Base-by-base conservation (phyloP, 2,888 invertebrate species). In the Coecobrya sp. region DNA sequence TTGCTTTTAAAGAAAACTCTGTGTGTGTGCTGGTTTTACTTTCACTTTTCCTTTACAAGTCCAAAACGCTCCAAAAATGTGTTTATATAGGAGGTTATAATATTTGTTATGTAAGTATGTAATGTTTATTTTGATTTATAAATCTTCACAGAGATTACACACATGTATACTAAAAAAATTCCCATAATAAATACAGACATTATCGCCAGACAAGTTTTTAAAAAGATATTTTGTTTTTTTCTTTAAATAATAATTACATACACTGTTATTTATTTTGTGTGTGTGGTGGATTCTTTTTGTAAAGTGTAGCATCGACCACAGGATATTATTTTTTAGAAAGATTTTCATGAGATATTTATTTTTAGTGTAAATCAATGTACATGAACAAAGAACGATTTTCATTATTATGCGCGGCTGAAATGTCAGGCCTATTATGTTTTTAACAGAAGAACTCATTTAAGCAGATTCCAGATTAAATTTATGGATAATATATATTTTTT, bases 141-240 rank as follows among this genome's bases (percentile, higher is more conserved):
- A n/a, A 36, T 73, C 30, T 73, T 22, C 45, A 45, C 45, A 73
- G 42, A 73, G 42, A 73, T 42, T 73, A 73, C 73, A 73, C 73
- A 73, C 73, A 45, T 45, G 73, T 73, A 73, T 73, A 73, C 73
- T 73, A 73, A n/a, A n/a, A n/a, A n/a, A n/a, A 19, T 73, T 45
- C 73, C 73, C 73, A 45, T 73, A 73, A 73, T 73, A 73, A 73
- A 73, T 73, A 73, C 45, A 45, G 19, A 73, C 45, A 73, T 45
- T 22, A 73, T 36, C 36, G 36, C 73, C 42, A 73, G n/a, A n/a
- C 45, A 45, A 73, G 73, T 70, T 70, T 36, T 7, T n/a, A 70
- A 70, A 36, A 36, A 70, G 30, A 70, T n/a, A 30, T 70, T 70
- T 70, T n/a, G n/a, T n/a, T n/a, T n/a, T n/a, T n/a, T n/a, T n/a